A percentile compares a stretch with the other conserved stretches of the same genome.
Evolutionary conservation across 2,888 invertebrate species (phyloP).

Genomic region (Lepidochitona cinerea): DNA sequence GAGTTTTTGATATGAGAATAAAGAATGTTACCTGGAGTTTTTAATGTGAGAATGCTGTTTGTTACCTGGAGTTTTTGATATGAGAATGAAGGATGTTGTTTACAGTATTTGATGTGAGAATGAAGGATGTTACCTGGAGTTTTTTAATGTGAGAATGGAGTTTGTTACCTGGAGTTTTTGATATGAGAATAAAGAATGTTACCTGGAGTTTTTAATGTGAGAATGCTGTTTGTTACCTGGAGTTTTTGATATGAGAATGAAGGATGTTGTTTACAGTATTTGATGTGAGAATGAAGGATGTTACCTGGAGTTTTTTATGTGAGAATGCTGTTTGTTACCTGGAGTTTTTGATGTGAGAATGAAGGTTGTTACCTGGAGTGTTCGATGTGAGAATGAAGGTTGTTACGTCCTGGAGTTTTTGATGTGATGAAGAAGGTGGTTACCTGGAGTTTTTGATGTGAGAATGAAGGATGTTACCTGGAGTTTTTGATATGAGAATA

Average conservation of each 20-base stretch:
- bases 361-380: conserved; percentile 72
- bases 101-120: neutral
- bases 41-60: neutral
- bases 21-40: neutral
- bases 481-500: neutral
- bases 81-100: neutral
- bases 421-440: neutral
- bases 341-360: conserved; percentile 78
- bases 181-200: neutral
- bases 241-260: neutral
- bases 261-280: neutral
- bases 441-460: neutral
- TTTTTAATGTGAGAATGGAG: neutral
- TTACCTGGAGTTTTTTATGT: no score
- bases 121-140: neutral
- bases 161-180: neutral
- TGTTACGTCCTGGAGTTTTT: neutral
- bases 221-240: neutral
- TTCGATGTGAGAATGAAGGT: neutral
- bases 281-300: neutral
- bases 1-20: neutral
- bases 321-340: conserved; percentile 74
- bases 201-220: neutral
- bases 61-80: neutral
- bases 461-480: neutral